Evolutionary conservation across 1,140 invertebrate species (phyloP).

Genomic region (Augochlora pura): DNA sequence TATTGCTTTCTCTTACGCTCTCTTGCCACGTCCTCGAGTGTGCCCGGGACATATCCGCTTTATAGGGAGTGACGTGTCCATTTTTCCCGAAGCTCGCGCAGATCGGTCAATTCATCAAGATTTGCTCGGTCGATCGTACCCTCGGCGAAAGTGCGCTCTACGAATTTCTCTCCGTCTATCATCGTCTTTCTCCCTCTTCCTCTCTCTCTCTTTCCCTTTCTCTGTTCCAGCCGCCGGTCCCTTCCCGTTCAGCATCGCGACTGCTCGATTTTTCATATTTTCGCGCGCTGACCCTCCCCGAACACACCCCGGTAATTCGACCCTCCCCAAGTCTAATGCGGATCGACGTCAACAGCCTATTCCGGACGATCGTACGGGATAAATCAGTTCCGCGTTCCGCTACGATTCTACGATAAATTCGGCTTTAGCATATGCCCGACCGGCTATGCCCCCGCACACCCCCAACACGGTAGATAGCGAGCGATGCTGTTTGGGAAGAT

Average conservation of each 20-base stretch:
- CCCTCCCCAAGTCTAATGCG: slow-evolving; percentile 35
- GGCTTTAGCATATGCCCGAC: slow-evolving; percentile 40
- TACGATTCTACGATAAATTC: slow-evolving; percentile 42
- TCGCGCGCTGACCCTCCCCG: slow-evolving; percentile 34
- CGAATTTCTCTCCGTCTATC: not conserved
- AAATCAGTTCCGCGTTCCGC: slow-evolving; percentile 39
- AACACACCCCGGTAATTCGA: slow-evolving; percentile 8
- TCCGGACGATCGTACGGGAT: slow-evolving; percentile 23
- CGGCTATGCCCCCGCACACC: slow-evolving; percentile 1
- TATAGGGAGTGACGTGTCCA: slow-evolving; percentile 45
- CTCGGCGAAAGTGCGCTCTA: not conserved
- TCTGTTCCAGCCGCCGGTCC: too few relatives aligned
- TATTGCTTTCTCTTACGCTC: too few relatives aligned
- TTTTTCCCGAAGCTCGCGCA: slow-evolving; percentile 32
- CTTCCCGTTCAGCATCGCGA: not conserved
- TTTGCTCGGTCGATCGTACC: slow-evolving; percentile 39
- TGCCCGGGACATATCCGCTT: slow-evolving; percentile 6
- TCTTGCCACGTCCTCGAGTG: not conserved
- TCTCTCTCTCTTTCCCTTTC: too few relatives aligned
- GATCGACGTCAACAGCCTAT: slow-evolving; percentile 47
- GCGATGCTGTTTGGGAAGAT: not conserved
- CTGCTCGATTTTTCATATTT: slow-evolving; percentile 63
- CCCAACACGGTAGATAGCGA: slow-evolving; percentile 4
- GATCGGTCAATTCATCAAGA: slow-evolving; percentile 60
- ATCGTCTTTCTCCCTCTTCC: not conserved